A percentile compares a stretch with the other conserved stretches of the same genome.
phyloP scores from a whole-genome alignment of 2,113 vertebrate genomes.

The Aptenodytes forsteri region DNA sequence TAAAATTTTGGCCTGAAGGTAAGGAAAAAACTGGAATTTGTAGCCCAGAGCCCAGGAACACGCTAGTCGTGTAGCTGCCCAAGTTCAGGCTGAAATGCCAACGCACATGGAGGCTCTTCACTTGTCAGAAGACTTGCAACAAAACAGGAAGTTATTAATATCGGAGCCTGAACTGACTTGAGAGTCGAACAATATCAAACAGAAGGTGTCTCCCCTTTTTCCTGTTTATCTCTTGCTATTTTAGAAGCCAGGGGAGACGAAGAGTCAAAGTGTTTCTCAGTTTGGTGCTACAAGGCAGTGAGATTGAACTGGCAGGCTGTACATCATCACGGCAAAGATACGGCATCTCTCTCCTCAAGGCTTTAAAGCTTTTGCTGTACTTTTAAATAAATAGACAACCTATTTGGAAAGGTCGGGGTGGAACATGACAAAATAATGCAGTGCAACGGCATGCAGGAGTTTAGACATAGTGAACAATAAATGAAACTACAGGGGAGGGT shows the following conservation, averaged over 20 bases:
- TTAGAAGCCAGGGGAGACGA: neutral
- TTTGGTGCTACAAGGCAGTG: neutral
- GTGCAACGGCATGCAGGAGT: neutral
- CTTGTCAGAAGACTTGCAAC: neutral
- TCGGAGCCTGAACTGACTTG: neutral
- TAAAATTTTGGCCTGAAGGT: neutral
- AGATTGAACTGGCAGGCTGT: neutral
- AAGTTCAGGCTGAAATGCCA: neutral
- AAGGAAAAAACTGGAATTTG: neutral
- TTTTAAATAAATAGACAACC: neutral
- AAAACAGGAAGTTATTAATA: conserved; percentile 55
- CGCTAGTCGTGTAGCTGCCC: neutral
- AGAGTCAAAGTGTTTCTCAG: neutral
- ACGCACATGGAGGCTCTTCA: neutral
- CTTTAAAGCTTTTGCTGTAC: neutral
- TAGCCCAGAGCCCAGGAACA: neutral
- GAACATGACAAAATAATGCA: neutral
- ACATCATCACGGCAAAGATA: neutral
- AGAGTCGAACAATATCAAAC: conserved; percentile 25
- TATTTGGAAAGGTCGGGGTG: neutral
- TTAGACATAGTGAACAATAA: neutral
- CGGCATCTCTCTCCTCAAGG: neutral
- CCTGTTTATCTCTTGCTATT: conserved; percentile 52
- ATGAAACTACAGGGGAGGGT: neutral
- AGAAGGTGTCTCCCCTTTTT: conserved; percentile 39